Evolutionary conservation across 2,113 vertebrate genomes (phyloP).

Genomic region (Bos indicus): DNA sequence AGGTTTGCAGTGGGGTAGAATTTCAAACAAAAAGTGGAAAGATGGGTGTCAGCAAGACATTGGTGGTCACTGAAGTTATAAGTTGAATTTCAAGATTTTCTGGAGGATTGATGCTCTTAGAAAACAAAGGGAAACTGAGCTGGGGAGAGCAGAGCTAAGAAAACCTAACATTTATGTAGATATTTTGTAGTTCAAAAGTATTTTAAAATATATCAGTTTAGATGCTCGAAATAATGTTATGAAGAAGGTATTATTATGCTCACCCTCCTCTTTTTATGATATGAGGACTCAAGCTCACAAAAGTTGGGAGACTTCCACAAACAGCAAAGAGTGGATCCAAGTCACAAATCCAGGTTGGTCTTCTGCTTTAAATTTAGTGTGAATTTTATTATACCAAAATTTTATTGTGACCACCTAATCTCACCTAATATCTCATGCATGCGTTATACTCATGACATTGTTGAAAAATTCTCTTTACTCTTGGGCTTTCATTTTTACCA

Average conservation of each 20-base stretch:
- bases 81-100: neutral
- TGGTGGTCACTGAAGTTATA: neutral
- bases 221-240: neutral
- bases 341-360: neutral
- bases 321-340: neutral
- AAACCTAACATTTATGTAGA: neutral
- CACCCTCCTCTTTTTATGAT: neutral
- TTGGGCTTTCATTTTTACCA: neutral
- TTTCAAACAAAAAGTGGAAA: neutral
- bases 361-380: neutral
- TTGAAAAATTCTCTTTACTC: neutral
- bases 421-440: neutral
- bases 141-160: accelerated
- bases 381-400: neutral
- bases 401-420: neutral
- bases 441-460: neutral
- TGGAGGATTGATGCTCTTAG: neutral
- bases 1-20: neutral
- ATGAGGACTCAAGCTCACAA: neutral
- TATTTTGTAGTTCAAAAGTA: neutral
- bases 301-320: neutral
- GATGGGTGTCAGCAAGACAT: neutral
- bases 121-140: neutral
- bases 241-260: neutral
- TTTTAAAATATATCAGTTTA: neutral